Evolutionary conservation across 2,888 invertebrate species (phyloP).

Genomic region (Eristalinus aeneus): DNA sequence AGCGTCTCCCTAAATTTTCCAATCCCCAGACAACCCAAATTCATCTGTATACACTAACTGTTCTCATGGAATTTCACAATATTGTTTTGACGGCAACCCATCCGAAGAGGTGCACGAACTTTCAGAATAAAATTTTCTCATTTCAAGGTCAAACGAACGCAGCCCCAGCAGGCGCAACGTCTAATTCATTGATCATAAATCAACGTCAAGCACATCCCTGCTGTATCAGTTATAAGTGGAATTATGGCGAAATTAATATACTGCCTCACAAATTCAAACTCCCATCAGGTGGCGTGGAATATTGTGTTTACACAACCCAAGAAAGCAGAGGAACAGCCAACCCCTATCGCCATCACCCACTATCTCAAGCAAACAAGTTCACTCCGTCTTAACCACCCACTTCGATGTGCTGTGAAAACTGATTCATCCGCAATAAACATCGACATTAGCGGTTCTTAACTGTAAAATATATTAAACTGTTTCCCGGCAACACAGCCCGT

Average conservation of each 20-base stretch:
- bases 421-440: slow-evolving; percentile 29
- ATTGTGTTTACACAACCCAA: slow-evolving; percentile 33
- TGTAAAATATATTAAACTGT: slow-evolving; percentile 29
- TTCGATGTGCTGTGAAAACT: slow-evolving; percentile 19
- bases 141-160: not conserved
- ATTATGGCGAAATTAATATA: not conserved
- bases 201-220: not conserved
- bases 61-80: not conserved
- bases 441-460: slow-evolving; percentile 16
- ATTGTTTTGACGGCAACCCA: not conserved
- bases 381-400: slow-evolving; percentile 1
- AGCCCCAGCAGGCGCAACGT: not conserved
- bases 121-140: not conserved
- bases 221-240: not conserved
- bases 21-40: not conserved
- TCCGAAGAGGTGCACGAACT: not conserved
- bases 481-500: slow-evolving; percentile 2
- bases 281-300: not conserved
- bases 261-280: not conserved
- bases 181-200: not conserved
- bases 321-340: slow-evolving; percentile 1
- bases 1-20: not conserved
- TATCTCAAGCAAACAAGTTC: slow-evolving; percentile 1
- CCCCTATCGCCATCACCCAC: not conserved
- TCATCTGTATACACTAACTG: not conserved